phyloP scores from a whole-genome alignment of 2,113 vertebrate species.

The Trogon surrucura region DNA sequence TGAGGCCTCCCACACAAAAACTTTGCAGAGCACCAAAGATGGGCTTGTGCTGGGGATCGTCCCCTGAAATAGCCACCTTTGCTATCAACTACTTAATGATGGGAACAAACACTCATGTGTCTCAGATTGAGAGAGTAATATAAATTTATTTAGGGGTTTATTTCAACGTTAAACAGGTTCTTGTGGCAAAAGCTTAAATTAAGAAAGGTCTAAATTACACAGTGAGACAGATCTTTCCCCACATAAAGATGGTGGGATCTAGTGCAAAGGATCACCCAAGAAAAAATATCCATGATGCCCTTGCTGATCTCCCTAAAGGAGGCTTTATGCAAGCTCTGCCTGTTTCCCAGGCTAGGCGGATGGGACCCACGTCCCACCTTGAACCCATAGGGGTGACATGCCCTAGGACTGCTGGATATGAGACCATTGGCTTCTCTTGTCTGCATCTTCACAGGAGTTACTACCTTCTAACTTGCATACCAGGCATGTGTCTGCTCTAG shows the following conservation, averaged over 20 bases:
- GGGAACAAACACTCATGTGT: not conserved
- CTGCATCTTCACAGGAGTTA: not conserved
- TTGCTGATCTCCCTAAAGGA: not conserved
- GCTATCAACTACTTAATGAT: too few relatives aligned
- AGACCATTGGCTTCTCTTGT: not conserved
- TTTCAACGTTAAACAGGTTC: not conserved
- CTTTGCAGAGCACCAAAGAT: not conserved
- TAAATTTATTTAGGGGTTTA: not conserved
- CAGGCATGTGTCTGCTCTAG: not conserved
- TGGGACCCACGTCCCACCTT: not conserved
- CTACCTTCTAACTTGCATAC: not conserved
- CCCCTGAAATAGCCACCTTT: not conserved
- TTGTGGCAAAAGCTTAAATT: not conserved
- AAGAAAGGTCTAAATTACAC: not conserved
- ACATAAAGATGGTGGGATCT: not conserved
- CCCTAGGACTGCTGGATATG: not conserved
- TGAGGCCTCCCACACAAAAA: not conserved
- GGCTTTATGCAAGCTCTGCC: not conserved
- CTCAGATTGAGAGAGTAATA: not conserved
- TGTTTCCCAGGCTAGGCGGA: not conserved
- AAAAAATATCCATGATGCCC: not conserved
- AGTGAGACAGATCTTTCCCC: not conserved
- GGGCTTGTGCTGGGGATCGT: not conserved
- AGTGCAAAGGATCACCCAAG: not conserved
- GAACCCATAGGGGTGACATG: fast-evolving